phyloP scores from a whole-genome alignment of 2,797 vertebrate genomes.

The Telmatherina bonti region DNA sequence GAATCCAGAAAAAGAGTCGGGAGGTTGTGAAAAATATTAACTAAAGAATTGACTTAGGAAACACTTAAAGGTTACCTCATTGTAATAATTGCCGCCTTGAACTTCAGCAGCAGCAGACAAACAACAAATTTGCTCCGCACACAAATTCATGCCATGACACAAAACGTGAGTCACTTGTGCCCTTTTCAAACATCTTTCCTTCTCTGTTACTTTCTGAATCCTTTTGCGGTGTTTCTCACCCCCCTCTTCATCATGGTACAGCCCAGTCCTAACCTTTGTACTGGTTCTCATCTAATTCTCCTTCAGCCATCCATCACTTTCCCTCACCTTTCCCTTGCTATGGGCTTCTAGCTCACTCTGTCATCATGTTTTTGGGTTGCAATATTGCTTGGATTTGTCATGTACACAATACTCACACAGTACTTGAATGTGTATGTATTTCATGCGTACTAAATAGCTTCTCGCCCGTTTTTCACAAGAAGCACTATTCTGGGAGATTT shows the following conservation, averaged over 20 bases:
- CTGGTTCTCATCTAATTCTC: constrained; percentile 36
- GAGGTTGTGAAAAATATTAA: background rate
- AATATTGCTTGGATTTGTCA: constrained; percentile 58
- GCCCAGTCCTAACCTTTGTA: constrained; percentile 46
- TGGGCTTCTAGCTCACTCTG: constrained; percentile 23
- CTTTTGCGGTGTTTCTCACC: background rate
- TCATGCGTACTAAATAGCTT: constrained; percentile 22
- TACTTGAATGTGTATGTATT: constrained; percentile 1
- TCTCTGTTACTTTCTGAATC: background rate
- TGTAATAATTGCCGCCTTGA: background rate
- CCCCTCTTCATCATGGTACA: constrained; percentile 28
- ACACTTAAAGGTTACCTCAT: background rate
- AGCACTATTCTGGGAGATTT: constrained; percentile 30
- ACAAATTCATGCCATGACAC: background rate
- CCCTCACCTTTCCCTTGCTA: constrained; percentile 2
- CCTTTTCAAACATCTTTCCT: background rate
- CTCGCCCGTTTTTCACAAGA: background rate
- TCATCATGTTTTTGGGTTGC: constrained; percentile 23
- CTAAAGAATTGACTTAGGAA: background rate
- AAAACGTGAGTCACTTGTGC: background rate
- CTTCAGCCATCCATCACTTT: constrained; percentile 46
- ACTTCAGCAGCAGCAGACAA: background rate
- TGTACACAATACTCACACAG: constrained; percentile 27
- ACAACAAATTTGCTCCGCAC: background rate
- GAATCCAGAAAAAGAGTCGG: constrained; percentile 8